These are phyloP conservation scores for Hystrix brachyura DNA, from an alignment of 2,113 vertebrate species.

Conservation along the genomic window DNA sequence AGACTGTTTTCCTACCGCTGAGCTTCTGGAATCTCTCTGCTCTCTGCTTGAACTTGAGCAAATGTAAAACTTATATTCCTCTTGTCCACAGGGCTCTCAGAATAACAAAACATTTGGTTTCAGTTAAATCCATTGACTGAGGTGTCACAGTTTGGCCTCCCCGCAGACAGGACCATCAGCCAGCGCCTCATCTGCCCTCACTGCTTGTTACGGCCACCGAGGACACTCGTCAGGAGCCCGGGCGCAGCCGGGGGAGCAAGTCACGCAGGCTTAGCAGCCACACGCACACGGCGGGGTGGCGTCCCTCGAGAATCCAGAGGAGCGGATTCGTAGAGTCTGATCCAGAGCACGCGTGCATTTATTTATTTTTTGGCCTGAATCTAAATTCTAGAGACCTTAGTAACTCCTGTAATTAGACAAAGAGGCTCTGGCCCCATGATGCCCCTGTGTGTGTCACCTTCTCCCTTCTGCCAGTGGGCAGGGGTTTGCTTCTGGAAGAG, in stretches of 20 bases:
- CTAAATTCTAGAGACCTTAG: slow-evolving; percentile 79
- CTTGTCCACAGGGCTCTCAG: slow-evolving; percentile 52
- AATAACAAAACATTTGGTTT: slow-evolving; percentile 79
- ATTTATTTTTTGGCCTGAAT: slow-evolving; percentile 51
- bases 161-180: slow-evolving; percentile 62
- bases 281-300: slow-evolving; percentile 45
- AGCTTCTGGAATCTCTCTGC: slow-evolving; percentile 66
- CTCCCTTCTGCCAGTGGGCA: slow-evolving; percentile 58
- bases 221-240: not conserved
- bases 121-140: slow-evolving; percentile 67
- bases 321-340: slow-evolving; percentile 57
- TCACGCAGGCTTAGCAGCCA: slow-evolving; percentile 29
- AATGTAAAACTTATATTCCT: slow-evolving; percentile 73
- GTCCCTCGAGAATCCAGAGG: slow-evolving; percentile 10
- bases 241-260: not conserved
- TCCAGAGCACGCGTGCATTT: slow-evolving; percentile 65
- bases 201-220: slow-evolving; percentile 59
- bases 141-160: slow-evolving; percentile 48
- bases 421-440: slow-evolving; percentile 65
- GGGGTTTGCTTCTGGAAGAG: slow-evolving; percentile 72
- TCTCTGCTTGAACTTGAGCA: slow-evolving; percentile 76
- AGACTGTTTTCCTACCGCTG: not conserved
- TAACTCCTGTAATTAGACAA: slow-evolving; percentile 78
- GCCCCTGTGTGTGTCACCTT: slow-evolving; percentile 67
- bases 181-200: slow-evolving; percentile 50